phyloP scores from a whole-genome alignment of 2,888 invertebrate genomes.

The Apamea monoglypha region DNA sequence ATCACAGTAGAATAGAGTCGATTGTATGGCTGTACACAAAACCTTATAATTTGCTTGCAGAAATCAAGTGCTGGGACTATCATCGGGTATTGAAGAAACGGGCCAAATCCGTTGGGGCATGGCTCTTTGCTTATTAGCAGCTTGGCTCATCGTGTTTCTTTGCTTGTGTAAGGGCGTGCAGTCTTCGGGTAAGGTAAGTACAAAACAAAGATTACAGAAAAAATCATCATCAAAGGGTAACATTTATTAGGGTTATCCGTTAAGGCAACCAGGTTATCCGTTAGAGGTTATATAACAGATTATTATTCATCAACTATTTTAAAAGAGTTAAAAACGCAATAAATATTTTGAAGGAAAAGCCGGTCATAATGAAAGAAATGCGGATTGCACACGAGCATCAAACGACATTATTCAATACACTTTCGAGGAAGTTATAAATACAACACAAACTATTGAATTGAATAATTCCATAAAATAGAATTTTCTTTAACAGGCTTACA shows the following conservation, averaged over 20 bases:
- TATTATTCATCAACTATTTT: not conserved
- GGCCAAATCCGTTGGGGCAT: constrained; percentile 92
- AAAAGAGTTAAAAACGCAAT: not conserved
- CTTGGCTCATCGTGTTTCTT: constrained; percentile 95
- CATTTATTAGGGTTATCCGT: not conserved
- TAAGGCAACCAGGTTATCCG: not conserved
- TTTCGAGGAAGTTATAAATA: not conserved
- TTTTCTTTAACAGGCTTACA: too few species aligned
- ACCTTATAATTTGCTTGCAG: constrained; percentile 76
- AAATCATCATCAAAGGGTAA: not conserved
- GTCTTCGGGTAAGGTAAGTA: constrained; percentile 93
- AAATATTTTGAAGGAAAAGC: not conserved
- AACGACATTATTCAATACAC: not conserved
- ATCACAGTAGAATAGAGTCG: constrained; percentile 11
- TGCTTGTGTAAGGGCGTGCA: constrained; percentile 95
- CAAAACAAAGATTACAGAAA: not conserved
- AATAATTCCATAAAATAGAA: too few species aligned
- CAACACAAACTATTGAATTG: not conserved
- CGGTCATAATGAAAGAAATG: not conserved
- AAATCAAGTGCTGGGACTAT: constrained; percentile 92
- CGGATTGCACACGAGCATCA: not conserved
- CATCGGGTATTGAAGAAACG: constrained; percentile 93
- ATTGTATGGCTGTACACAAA: constrained; percentile 6
- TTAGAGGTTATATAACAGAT: not conserved
- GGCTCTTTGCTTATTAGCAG: constrained; percentile 93